Conservation (phyloP, 2,113 vertebrate species). For the Gila orcuttii region DNA sequence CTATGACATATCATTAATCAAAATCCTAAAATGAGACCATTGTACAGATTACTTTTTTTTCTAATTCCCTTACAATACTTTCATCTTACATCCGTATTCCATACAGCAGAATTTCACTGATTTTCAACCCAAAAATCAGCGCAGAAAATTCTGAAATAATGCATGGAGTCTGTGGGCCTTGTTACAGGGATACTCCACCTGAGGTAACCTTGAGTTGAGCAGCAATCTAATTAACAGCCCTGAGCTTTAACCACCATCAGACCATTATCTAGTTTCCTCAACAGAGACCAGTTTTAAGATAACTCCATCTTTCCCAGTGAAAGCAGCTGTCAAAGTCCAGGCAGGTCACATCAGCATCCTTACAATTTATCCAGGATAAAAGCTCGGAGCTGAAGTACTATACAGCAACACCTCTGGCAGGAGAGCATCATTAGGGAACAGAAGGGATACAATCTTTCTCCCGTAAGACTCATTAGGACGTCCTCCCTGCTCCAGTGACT, state of each 20-base stretch:
- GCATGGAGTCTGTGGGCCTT: neutral
- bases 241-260: neutral
- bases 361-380: constrained; percentile 2
- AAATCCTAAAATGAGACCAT: too few species aligned
- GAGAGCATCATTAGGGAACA: constrained; percentile 22
- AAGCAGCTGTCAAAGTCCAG: neutral
- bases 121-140: neutral
- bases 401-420: constrained; percentile 4
- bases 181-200: neutral
- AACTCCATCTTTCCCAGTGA: neutral
- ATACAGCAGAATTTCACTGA: too few species aligned
- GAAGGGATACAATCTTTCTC: neutral
- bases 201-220: neutral
- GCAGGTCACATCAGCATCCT: neutral
- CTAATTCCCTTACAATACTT: too few species aligned
- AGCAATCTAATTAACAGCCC: neutral
- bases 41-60: too few species aligned
- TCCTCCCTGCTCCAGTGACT: constrained; percentile 1
- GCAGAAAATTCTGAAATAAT: too few species aligned
- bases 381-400: neutral
- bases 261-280: neutral
- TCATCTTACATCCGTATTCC: too few species aligned
- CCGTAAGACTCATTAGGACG: constrained; percentile 8
- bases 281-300: neutral
- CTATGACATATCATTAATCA: too few species aligned